Conservation (phyloP, 2,113 vertebrate genomes). For the Crocuta crocuta region DNA sequence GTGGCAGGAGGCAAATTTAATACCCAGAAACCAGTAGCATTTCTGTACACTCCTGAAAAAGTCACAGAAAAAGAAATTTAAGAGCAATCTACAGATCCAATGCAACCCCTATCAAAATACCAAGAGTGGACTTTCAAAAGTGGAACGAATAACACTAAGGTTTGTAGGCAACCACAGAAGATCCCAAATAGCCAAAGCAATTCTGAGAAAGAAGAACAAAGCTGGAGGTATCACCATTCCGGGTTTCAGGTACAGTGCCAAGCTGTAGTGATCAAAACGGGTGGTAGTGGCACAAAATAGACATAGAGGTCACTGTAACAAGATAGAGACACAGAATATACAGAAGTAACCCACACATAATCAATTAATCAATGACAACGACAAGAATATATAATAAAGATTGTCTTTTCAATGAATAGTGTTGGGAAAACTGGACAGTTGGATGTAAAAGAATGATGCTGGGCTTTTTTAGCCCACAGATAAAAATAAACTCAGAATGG, state of each 20-base stretch:
- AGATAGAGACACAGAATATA: not conserved
- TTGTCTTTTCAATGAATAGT: no score
- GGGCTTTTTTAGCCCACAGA: not conserved
- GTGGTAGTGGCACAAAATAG: not conserved
- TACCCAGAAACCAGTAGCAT: not conserved
- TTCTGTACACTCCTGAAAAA: not conserved
- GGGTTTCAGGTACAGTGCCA: not conserved
- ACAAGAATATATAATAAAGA: not conserved
- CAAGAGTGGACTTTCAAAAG: not conserved
- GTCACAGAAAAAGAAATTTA: not conserved
- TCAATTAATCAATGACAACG: not conserved
- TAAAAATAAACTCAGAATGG: not conserved
- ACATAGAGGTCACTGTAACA: not conserved
- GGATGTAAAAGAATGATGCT: not conserved
- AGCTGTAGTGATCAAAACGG: not conserved
- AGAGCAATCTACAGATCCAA: not conserved
- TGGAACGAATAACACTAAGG: not conserved
- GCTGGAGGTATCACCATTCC: not conserved
- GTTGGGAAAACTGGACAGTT: no score
- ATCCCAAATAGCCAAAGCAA: not conserved
- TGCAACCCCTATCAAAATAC: not conserved
- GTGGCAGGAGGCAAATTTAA: not conserved
- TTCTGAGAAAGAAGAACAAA: not conserved
- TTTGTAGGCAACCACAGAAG: not conserved
- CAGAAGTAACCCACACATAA: not conserved